phyloP scores from a whole-genome alignment of 1,140 invertebrate genomes.

The Aleiodes sp. region DNA sequence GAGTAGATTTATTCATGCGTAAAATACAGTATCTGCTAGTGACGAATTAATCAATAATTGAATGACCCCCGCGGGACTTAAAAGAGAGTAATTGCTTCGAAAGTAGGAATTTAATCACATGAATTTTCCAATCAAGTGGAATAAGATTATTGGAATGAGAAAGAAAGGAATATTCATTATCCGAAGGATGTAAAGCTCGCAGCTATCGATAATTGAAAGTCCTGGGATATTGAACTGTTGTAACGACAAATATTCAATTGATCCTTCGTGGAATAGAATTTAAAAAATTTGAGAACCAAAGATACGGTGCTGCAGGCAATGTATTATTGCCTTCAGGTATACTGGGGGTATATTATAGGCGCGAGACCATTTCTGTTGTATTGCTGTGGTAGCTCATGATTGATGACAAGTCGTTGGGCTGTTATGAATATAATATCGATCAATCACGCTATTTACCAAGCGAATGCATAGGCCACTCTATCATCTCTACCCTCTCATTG shows the following conservation, averaged over 20 bases:
- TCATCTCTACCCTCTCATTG: constrained; percentile 45
- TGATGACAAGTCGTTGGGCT: constrained; percentile 62
- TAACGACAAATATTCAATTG: neutral
- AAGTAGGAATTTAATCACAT: too few species aligned
- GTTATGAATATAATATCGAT: constrained; percentile 66
- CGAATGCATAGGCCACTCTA: constrained; percentile 60
- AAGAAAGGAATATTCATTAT: too few species aligned
- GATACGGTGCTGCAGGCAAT: neutral
- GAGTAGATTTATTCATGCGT: too few species aligned
- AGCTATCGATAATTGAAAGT: too few species aligned
- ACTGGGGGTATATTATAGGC: constrained; percentile 39
- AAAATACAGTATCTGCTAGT: too few species aligned
- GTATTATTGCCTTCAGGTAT: constrained; percentile 32
- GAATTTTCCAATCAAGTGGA: too few species aligned
- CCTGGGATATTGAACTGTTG: neutral
- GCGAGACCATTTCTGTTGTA: neutral
- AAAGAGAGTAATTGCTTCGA: too few species aligned
- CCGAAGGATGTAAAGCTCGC: too few species aligned
- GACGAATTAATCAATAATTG: too few species aligned
- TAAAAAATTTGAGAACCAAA: neutral
- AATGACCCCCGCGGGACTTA: too few species aligned
- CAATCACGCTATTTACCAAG: constrained; percentile 63
- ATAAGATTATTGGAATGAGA: too few species aligned
- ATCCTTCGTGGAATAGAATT: too few species aligned
- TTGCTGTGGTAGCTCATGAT: constrained; percentile 48